These are phyloP conservation scores for Athrips mouffetella DNA, from an alignment of 2,888 invertebrate genomes.

Conservation along the genomic window DNA sequence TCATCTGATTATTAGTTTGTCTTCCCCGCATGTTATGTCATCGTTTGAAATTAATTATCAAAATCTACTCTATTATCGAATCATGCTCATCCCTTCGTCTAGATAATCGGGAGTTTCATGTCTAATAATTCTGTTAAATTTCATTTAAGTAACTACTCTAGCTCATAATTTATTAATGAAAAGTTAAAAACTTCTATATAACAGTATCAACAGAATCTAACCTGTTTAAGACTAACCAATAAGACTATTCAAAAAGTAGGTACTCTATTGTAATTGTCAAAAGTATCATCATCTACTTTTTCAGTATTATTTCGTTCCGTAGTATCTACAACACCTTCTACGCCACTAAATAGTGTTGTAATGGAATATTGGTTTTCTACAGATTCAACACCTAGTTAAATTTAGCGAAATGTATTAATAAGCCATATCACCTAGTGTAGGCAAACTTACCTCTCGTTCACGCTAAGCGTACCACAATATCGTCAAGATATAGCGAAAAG, in stretches of 20 bases:
- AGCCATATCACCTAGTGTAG: slow-evolving; percentile 44
- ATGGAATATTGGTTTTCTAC: slow-evolving; percentile 65
- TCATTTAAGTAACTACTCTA: slow-evolving; percentile 51
- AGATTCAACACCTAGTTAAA: slow-evolving; percentile 34
- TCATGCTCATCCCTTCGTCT: slow-evolving; percentile 68
- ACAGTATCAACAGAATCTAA: slow-evolving; percentile 36
- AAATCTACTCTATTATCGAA: slow-evolving; percentile 53
- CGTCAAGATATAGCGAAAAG: slow-evolving; percentile 56
- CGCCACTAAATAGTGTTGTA: slow-evolving; percentile 61
- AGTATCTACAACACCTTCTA: slow-evolving; percentile 34
- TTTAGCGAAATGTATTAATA: slow-evolving; percentile 42
- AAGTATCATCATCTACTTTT: slow-evolving; percentile 49
- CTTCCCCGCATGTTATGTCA: slow-evolving; percentile 14
- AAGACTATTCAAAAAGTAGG: slow-evolving; percentile 24
- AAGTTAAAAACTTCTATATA: slow-evolving; percentile 49
- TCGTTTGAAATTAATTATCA: slow-evolving; percentile 37
- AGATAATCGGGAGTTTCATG: slow-evolving; percentile 52
- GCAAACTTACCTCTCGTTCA: slow-evolving; percentile 57
- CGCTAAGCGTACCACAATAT: slow-evolving; percentile 56
- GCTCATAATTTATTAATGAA: slow-evolving; percentile 40
- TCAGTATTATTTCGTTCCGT: slow-evolving; percentile 28
- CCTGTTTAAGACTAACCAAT: too few species aligned
- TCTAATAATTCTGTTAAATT: slow-evolving; percentile 40
- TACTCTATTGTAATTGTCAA: slow-evolving; percentile 27
- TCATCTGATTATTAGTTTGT: neutral